Evolutionary conservation across 1,140 invertebrate species (phyloP).

Genomic region (Leptopilina boulardi): DNA sequence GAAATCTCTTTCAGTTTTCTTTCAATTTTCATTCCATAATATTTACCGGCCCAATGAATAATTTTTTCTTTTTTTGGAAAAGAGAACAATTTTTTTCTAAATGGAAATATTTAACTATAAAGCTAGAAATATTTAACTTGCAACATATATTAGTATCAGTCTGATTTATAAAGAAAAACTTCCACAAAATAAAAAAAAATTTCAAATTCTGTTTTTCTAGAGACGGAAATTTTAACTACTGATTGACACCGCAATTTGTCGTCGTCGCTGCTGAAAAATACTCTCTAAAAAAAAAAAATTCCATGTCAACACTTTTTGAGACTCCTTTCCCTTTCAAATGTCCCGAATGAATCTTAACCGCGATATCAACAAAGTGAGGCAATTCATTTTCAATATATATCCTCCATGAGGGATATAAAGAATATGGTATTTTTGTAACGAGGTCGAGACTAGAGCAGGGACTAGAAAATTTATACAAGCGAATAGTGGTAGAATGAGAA

Average conservation of each 20-base stretch:
- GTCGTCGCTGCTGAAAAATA: background rate
- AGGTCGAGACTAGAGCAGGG: slow-evolving; percentile 31
- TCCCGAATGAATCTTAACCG: slow-evolving; percentile 2
- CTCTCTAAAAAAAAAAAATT: background rate
- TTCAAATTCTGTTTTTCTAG: background rate
- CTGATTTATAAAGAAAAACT: no score
- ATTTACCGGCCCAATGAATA: background rate
- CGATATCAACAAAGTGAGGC: slow-evolving; percentile 18
- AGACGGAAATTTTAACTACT: background rate
- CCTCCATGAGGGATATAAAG: background rate
- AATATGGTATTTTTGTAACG: slow-evolving; percentile 34
- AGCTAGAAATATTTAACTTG: no score
- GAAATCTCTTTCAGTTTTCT: background rate
- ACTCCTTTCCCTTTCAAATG: background rate
- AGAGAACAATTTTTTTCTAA: no score
- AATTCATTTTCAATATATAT: background rate
- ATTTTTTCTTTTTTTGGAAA: no score
- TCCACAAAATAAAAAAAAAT: no score
- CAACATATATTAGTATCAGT: no score
- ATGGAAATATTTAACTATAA: no score
- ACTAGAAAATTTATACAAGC: slow-evolving; percentile 41
- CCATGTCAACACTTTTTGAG: background rate
- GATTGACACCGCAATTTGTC: background rate
- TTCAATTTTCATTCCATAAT: background rate
- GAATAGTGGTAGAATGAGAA: slow-evolving; percentile 40